phyloP scores from a whole-genome alignment of 2,113 vertebrate species.

The Labrus mixtus region DNA sequence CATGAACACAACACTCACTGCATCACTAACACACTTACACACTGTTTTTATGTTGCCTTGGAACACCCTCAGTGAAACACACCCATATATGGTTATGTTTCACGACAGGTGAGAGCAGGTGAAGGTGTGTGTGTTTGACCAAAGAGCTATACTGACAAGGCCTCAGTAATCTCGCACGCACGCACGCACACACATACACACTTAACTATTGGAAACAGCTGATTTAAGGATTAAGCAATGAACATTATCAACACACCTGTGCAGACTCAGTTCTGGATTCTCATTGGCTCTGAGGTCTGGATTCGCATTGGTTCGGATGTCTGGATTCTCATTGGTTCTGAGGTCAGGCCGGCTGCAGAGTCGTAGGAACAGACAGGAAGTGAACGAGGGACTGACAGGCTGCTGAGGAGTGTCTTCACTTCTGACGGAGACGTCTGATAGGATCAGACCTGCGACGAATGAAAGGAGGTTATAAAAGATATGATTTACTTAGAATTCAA shows the following conservation, averaged over 20 bases:
- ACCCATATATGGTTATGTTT: conserved; percentile 45
- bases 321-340: too few species aligned
- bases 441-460: background rate
- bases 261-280: too few species aligned
- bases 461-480: too few species aligned
- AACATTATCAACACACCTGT: too few species aligned
- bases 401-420: background rate
- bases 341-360: too few species aligned
- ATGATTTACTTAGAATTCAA: too few species aligned
- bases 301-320: too few species aligned
- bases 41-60: background rate
- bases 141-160: background rate
- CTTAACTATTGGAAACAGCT: background rate
- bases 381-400: background rate
- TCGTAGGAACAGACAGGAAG: background rate
- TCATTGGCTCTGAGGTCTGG: too few species aligned
- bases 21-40: background rate
- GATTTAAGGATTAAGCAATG: too few species aligned
- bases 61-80: conserved; percentile 8
- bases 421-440: background rate
- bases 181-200: background rate
- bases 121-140: conserved; percentile 6
- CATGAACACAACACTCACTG: conserved; percentile 24
- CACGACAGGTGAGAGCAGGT: background rate
- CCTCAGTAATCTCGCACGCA: background rate